A percentile compares a stretch with the other conserved stretches of the same genome.
phyloP scores from a whole-genome alignment of 2,797 vertebrate genomes.

The Sorex maritimensis region DNA sequence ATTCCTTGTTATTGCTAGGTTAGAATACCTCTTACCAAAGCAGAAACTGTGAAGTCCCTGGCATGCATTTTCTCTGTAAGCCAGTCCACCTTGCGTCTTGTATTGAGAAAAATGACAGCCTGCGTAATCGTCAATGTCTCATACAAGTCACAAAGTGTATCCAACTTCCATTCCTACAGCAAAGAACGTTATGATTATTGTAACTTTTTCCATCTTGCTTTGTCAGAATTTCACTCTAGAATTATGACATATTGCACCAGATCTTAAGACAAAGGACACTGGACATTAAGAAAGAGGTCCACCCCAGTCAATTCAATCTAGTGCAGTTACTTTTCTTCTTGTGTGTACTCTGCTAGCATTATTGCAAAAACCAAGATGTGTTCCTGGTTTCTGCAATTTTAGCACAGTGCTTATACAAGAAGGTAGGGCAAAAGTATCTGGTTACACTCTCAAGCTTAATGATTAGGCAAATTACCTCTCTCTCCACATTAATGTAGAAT shows the following conservation, averaged over 20 bases:
- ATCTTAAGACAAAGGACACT: slow-evolving; percentile 94
- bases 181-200: not conserved
- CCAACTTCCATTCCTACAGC: slow-evolving; percentile 98
- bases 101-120: slow-evolving; percentile 99
- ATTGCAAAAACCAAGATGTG: slow-evolving; percentile 92
- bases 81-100: slow-evolving; percentile 99
- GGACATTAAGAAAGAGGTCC: slow-evolving; percentile 99
- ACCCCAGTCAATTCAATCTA: slow-evolving; percentile 91
- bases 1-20: not conserved
- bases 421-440: slow-evolving; percentile 79
- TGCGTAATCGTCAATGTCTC: slow-evolving; percentile 99
- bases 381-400: slow-evolving; percentile 92
- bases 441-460: not conserved
- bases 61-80: slow-evolving; percentile 99
- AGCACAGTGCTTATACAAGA: slow-evolving; percentile 96
- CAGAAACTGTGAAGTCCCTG: slow-evolving; percentile 98
- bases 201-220: slow-evolving; percentile 94
- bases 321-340: slow-evolving; percentile 94
- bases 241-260: slow-evolving; percentile 91
- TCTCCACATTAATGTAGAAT: slow-evolving; percentile 99
- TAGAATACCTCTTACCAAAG: slow-evolving; percentile 93
- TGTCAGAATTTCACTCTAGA: not conserved
- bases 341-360: slow-evolving; percentile 94
- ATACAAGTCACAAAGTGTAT: slow-evolving; percentile 98
- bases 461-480: slow-evolving; percentile 92